Percentiles rank a stretch among this genome's conserved stretches.
Evolutionary conservation across 2,797 vertebrate genomes (phyloP).

Genomic region (Malacoctenus gilli): DNA sequence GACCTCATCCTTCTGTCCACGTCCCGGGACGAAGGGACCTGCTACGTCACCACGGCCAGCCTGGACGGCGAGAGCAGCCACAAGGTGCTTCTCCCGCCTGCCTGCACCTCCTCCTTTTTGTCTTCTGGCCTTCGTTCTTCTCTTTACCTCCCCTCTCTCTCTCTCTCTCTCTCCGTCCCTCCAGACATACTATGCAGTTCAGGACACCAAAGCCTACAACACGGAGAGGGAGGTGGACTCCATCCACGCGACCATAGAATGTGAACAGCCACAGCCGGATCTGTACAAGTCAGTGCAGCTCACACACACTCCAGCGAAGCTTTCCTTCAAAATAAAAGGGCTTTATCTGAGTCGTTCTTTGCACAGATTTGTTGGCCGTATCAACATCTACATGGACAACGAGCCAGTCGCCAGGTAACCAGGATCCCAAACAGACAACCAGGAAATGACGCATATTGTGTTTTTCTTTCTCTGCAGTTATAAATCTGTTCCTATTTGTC

Average conservation of each 20-base stretch:
- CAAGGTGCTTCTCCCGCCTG: conserved; percentile 80
- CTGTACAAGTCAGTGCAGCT: conserved; percentile 91
- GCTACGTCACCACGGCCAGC: conserved; percentile 95
- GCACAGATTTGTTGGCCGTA: conserved; percentile 92
- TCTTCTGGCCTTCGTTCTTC: neutral
- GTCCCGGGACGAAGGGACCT: conserved; percentile 91
- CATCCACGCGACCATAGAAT: conserved; percentile 93
- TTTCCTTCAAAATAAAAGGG: neutral
- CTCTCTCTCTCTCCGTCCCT: conserved; percentile 1
- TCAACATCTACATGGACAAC: conserved; percentile 92
- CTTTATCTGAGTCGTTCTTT: neutral
- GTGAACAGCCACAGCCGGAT: conserved; percentile 97
- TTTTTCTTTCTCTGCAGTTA: too few species aligned
- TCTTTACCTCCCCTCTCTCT: neutral
- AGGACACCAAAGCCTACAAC: conserved; percentile 93
- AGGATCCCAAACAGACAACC: neutral
- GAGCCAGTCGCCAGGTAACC: conserved; percentile 92
- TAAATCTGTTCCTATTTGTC: too few species aligned
- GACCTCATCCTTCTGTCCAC: conserved; percentile 94
- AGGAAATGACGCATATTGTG: too few species aligned
- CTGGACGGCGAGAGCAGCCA: conserved; percentile 97
- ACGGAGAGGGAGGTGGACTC: conserved; percentile 88
- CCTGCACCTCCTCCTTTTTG: neutral
- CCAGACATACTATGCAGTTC: conserved; percentile 93
- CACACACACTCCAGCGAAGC: neutral